These are phyloP conservation scores for Rhodeus uyekii DNA, from an alignment of 2,797 vertebrate species.

Conservation along the genomic window DNA sequence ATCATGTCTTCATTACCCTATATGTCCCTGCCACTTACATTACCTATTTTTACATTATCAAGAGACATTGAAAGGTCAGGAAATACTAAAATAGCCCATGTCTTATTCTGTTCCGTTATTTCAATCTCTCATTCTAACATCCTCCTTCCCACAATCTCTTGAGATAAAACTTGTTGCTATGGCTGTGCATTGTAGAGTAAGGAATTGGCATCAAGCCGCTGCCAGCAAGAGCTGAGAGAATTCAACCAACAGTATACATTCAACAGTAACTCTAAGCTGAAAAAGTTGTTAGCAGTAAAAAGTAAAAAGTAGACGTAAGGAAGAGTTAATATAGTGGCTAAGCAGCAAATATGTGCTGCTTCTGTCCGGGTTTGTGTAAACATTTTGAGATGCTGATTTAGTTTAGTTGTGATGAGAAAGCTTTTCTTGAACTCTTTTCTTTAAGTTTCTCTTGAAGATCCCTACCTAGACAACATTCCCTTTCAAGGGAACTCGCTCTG, in stretches of 20 bases:
- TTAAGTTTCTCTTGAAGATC: not conserved
- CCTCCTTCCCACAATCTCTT: conserved; percentile 49
- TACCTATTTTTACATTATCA: conserved; percentile 48
- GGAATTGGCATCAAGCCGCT: conserved; percentile 25
- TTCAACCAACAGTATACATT: conserved; percentile 37
- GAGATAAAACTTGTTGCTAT: conserved; percentile 39
- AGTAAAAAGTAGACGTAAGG: not conserved
- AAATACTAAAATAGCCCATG: conserved; percentile 41
- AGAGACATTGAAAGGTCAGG: conserved; percentile 45
- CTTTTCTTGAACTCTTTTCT: too few species aligned
- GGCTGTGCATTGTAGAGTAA: conserved; percentile 22
- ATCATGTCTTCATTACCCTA: not conserved
- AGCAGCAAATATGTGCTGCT: not conserved
- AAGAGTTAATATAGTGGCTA: not conserved
- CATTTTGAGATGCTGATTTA: not conserved
- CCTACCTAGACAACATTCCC: not conserved
- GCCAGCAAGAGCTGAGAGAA: conserved; percentile 20
- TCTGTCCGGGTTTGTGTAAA: not conserved
- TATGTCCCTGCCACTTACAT: conserved; percentile 16
- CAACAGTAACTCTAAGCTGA: not conserved
- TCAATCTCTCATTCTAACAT: conserved; percentile 33
- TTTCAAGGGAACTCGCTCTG: too few species aligned
- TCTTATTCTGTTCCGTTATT: conserved; percentile 17
- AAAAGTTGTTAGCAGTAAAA: too few species aligned
- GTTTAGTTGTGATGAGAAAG: not conserved